A percentile compares a stretch with the other conserved stretches of the same genome.
These are phyloP conservation scores for Notiomystis cincta DNA, from an alignment of 2,113 vertebrate genomes.

Conservation along the genomic window DNA sequence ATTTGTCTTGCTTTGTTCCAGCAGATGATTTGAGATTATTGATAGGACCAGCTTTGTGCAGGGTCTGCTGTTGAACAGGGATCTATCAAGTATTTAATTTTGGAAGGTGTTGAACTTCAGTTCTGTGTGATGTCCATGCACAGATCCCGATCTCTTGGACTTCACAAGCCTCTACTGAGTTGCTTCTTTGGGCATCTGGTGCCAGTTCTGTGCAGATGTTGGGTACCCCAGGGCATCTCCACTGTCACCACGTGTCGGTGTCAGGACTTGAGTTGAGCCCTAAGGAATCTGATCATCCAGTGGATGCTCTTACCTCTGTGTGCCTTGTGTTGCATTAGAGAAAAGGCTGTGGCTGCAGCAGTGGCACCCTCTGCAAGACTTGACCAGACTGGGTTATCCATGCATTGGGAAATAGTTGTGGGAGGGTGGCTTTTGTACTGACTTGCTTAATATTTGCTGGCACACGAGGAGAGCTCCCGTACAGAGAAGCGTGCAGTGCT, in stretches of 20 bases:
- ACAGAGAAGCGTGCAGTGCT: neutral
- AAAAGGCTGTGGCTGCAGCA: neutral
- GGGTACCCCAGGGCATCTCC: neutral
- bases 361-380: neutral
- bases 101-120: neutral
- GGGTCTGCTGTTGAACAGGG: neutral
- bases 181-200: neutral
- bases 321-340: neutral
- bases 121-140: neutral
- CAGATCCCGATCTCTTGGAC: neutral
- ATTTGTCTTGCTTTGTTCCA: conserved; percentile 17
- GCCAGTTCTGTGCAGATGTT: accelerated
- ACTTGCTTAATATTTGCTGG: neutral
- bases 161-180: neutral
- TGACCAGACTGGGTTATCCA: neutral
- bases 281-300: neutral
- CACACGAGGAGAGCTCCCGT: neutral
- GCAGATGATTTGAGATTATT: neutral
- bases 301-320: neutral
- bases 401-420: neutral
- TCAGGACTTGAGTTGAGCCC: neutral
- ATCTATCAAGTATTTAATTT: neutral
- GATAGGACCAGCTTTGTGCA: neutral
- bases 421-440: neutral
- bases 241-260: neutral